Evolutionary conservation across 2,113 vertebrate genomes (phyloP).

Genomic region (Cryptomyrus ogoouensis): DNA sequence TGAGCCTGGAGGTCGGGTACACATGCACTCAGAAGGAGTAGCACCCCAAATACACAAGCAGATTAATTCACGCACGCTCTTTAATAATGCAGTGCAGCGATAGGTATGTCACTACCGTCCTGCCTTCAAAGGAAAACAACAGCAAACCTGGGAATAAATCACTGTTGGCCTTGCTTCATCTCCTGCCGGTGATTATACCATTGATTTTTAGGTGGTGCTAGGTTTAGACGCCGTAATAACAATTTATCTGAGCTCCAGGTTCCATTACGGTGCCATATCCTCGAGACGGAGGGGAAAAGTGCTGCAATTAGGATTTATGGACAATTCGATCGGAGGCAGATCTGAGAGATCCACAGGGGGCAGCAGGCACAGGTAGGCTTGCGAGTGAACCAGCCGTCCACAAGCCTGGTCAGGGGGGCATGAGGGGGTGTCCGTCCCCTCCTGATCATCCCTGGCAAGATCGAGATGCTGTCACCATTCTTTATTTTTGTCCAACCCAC

Average conservation of each 20-base stretch:
- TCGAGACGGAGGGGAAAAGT: slow-evolving; percentile 22
- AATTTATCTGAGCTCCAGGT: slow-evolving; percentile 28
- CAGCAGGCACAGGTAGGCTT: background rate
- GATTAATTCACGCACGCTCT: background rate
- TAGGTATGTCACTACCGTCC: background rate
- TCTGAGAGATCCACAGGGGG: slow-evolving; percentile 39
- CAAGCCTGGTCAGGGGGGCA: background rate
- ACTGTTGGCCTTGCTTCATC: slow-evolving; percentile 12
- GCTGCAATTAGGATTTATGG: slow-evolving; percentile 42
- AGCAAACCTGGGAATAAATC: slow-evolving; percentile 4
- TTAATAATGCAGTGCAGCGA: background rate
- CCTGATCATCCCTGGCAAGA: background rate
- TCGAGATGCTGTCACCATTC: background rate
- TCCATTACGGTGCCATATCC: slow-evolving; percentile 27
- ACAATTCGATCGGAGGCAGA: slow-evolving; percentile 36
- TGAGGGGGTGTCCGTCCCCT: background rate
- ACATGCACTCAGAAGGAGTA: background rate
- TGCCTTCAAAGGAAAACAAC: background rate
- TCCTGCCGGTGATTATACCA: slow-evolving; percentile 32
- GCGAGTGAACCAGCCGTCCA: background rate
- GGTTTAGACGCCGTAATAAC: slow-evolving; percentile 32
- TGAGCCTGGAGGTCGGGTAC: background rate
- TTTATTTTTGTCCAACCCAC: background rate
- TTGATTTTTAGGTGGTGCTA: slow-evolving; percentile 27
- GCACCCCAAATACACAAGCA: background rate